These are phyloP conservation scores for Mastomys natalensis DNA, from an alignment of 2,113 vertebrate genomes.

Conservation along the genomic window DNA sequence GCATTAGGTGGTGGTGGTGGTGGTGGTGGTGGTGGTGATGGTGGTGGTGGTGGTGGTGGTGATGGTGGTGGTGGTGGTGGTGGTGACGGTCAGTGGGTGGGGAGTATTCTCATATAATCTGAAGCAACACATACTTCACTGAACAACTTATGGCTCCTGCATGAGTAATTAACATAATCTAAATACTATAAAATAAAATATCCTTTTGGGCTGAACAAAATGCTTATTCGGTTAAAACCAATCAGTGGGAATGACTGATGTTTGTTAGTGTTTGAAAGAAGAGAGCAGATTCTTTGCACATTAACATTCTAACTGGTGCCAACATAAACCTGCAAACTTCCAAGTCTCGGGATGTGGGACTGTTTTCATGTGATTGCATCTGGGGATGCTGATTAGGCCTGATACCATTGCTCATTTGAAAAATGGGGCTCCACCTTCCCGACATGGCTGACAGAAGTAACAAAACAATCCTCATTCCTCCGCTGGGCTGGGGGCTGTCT, in stretches of 20 bases:
- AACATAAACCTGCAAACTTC: slow-evolving; percentile 85
- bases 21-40: slow-evolving; percentile 14
- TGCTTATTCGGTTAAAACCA: slow-evolving; percentile 86
- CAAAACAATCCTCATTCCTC: slow-evolving; percentile 41
- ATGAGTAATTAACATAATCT: slow-evolving; percentile 86
- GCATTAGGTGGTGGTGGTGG: slow-evolving; percentile 59
- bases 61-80: slow-evolving; percentile 5
- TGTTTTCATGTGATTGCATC: slow-evolving; percentile 85
- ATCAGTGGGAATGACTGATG: slow-evolving; percentile 87
- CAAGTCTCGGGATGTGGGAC: slow-evolving; percentile 84
- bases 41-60: no score
- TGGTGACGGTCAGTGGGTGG: neutral
- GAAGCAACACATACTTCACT: slow-evolving; percentile 82
- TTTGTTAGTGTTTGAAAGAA: slow-evolving; percentile 87
- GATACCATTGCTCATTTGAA: slow-evolving; percentile 69
- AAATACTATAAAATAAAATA: slow-evolving; percentile 88
- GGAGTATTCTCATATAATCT: slow-evolving; percentile 61
- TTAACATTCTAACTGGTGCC: slow-evolving; percentile 84
- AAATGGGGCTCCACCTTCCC: slow-evolving; percentile 65
- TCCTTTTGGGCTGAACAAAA: slow-evolving; percentile 87
- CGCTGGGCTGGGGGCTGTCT: neutral
- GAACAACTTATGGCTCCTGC: slow-evolving; percentile 80
- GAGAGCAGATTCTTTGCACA: slow-evolving; percentile 83
- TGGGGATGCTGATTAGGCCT: slow-evolving; percentile 68
- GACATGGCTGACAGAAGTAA: slow-evolving; percentile 59